Conservation (phyloP, 2,888 invertebrate genomes). For the Torymus auratus region DNA sequence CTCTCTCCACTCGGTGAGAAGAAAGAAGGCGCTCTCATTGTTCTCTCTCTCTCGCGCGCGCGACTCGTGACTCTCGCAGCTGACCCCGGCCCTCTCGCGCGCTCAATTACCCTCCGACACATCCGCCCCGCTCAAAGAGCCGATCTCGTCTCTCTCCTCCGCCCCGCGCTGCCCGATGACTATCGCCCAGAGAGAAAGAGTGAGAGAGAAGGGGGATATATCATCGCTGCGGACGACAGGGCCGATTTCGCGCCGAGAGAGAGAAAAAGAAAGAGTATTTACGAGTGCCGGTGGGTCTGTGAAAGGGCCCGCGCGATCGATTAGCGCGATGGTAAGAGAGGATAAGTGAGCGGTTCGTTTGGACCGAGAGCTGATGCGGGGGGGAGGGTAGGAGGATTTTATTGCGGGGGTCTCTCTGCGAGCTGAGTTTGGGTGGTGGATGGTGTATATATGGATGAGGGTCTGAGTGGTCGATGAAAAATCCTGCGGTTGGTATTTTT, state of each 20-base stretch:
- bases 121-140: slow-evolving; percentile 69
- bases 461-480: no score
- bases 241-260: slow-evolving; percentile 23
- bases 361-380: no score
- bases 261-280: slow-evolving; percentile 19
- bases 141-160: slow-evolving; percentile 3
- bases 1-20: slow-evolving; percentile 48
- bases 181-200: slow-evolving; percentile 46
- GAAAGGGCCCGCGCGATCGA: slow-evolving; percentile 3
- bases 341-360: no score
- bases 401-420: no score
- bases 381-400: no score
- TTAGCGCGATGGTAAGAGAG: slow-evolving; percentile 6
- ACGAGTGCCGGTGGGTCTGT: slow-evolving; percentile 10
- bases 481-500: no score
- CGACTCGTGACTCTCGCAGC: slow-evolving; percentile 75
- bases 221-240: slow-evolving; percentile 42
- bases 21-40: slow-evolving; percentile 70
- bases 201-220: slow-evolving; percentile 35
- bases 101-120: slow-evolving; percentile 76
- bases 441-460: no score
- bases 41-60: slow-evolving; percentile 74
- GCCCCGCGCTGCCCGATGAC: slow-evolving; percentile 21
- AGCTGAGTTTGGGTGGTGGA: no score
- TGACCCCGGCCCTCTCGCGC: slow-evolving; percentile 74